Evolutionary conservation across 2,888 invertebrate species (phyloP).

Genomic region (Eristalis pertinax): DNA sequence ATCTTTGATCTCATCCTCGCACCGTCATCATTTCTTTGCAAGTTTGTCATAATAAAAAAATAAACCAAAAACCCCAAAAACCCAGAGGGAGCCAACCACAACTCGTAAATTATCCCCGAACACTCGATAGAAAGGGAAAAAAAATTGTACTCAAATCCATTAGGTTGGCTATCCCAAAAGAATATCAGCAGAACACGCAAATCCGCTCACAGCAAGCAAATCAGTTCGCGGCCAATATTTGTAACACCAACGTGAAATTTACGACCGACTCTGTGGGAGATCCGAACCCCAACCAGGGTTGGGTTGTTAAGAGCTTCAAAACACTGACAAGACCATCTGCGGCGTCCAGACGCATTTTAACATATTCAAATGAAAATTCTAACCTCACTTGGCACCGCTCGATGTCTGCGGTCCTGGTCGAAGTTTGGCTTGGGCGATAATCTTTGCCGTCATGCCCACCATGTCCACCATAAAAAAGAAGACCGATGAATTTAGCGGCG

Average conservation of each 20-base stretch:
- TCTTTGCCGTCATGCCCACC: background rate
- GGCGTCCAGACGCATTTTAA: background rate
- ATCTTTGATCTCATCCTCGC: background rate
- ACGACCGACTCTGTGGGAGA: constrained; percentile 16
- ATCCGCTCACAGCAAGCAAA: background rate
- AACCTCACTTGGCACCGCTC: background rate
- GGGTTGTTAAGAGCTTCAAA: background rate
- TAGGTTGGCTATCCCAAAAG: background rate
- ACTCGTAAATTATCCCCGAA: background rate
- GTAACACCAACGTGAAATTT: constrained; percentile 11
- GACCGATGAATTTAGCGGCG: background rate
- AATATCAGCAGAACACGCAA: background rate
- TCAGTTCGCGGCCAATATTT: background rate
- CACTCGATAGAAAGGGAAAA: background rate
- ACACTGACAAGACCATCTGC: background rate
- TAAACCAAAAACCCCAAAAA: background rate
- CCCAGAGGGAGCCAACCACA: background rate
- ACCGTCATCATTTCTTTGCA: background rate
- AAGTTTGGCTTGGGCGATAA: background rate
- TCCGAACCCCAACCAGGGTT: background rate
- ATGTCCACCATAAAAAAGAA: background rate
- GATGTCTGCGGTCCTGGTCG: background rate
- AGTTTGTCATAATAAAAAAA: background rate
- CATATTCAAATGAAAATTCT: background rate
- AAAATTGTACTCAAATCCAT: background rate